Percentiles rank a stretch among this genome's conserved stretches.
Evolutionary conservation across 2,797 vertebrate genomes (phyloP).

Genomic region (Hozukius guyotensis): DNA sequence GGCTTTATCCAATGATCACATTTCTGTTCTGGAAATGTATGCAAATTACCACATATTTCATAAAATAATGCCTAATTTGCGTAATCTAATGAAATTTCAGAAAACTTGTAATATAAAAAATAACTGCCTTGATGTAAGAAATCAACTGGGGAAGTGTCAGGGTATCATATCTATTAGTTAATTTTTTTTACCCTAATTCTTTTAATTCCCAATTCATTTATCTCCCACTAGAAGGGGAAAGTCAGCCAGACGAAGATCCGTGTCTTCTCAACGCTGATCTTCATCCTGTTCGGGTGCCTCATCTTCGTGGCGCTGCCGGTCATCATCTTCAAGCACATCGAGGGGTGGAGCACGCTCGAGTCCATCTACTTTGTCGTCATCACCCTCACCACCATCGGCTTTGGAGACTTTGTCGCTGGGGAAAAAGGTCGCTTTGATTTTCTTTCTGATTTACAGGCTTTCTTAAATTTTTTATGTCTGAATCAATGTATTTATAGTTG

Average conservation of each 20-base stretch:
- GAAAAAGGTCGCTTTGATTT: slow-evolving; percentile 72
- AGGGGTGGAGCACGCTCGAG: slow-evolving; percentile 96
- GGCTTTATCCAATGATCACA: no score
- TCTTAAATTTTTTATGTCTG: slow-evolving; percentile 23
- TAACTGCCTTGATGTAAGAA: no score
- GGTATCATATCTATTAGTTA: no score
- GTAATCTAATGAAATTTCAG: no score
- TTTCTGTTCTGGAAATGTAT: no score
- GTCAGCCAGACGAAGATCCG: slow-evolving; percentile 99
- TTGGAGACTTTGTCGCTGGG: slow-evolving; percentile 97
- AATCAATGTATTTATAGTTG: slow-evolving; percentile 19
- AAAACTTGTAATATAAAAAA: no score
- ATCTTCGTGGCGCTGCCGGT: slow-evolving; percentile 97
- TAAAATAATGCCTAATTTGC: no score
- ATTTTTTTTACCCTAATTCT: neutral
- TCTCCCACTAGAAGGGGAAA: slow-evolving; percentile 90
- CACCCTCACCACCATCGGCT: slow-evolving; percentile 97
- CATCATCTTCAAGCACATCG: slow-evolving; percentile 97
- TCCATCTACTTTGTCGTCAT: slow-evolving; percentile 99
- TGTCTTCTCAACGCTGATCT: slow-evolving; percentile 96
- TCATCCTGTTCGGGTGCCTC: slow-evolving; percentile 96
- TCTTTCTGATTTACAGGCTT: slow-evolving; percentile 8
- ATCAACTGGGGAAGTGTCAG: no score
- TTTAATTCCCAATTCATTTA: neutral
- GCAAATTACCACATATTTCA: no score